Percentiles rank a stretch among this genome's conserved stretches.
Conservation (phyloP, 2,888 invertebrate species). For the Gandaritis pyraliata region DNA sequence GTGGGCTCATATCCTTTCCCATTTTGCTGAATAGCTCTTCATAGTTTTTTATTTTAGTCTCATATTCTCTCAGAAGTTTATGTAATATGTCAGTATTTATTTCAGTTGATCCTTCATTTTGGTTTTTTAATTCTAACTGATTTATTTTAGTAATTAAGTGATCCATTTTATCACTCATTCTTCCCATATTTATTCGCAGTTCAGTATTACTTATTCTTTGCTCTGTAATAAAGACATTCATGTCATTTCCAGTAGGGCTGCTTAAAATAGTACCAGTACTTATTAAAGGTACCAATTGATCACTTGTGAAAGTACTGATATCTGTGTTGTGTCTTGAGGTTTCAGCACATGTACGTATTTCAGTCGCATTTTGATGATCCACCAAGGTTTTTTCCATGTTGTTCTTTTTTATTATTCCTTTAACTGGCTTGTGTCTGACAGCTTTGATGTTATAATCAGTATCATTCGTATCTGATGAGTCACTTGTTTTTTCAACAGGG, state of each 20-base stretch:
- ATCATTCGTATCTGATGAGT: constrained; percentile 69
- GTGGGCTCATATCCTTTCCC: constrained; percentile 39
- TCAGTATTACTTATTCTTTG: constrained; percentile 75
- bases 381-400: constrained; percentile 47
- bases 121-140: constrained; percentile 47
- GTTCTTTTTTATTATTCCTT: constrained; percentile 52
- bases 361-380: constrained; percentile 44
- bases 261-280: constrained; percentile 47
- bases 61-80: constrained; percentile 72
- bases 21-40: constrained; percentile 63
- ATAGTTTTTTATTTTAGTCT: constrained; percentile 71
- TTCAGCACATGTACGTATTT: constrained; percentile 45
- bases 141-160: constrained; percentile 60
- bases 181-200: constrained; percentile 70
- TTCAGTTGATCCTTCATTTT: constrained; percentile 36
- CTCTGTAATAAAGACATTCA: constrained; percentile 65
- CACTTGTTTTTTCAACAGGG: constrained; percentile 57
- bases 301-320: constrained; percentile 46
- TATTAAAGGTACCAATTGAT: constrained; percentile 60
- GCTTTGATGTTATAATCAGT: constrained; percentile 51
- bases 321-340: constrained; percentile 41
- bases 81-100: constrained; percentile 62
- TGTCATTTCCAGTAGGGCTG: constrained; percentile 51
- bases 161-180: constrained; percentile 71
- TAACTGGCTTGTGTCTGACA: constrained; percentile 61